phyloP scores from a whole-genome alignment of 1,140 invertebrate genomes.

The Drosophila bocki region DNA sequence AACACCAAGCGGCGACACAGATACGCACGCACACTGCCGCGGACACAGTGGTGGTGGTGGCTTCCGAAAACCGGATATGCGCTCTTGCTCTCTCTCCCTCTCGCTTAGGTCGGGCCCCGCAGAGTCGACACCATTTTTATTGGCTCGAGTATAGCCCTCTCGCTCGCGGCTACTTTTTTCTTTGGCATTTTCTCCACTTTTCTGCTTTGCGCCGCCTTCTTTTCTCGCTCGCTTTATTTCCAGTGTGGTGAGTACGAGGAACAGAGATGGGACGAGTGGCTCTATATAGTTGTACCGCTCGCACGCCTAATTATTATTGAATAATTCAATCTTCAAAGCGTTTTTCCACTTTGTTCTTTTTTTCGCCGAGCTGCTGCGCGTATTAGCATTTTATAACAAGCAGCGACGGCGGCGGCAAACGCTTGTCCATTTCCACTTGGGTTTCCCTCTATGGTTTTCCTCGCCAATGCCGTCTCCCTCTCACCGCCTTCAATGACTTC shows the following conservation, averaged over 20 bases:
- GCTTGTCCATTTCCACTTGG: slow-evolving; percentile 69
- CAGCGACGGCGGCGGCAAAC: slow-evolving; percentile 55
- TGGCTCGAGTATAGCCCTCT: slow-evolving; percentile 55
- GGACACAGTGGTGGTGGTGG: slow-evolving; percentile 55
- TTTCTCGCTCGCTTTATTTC: slow-evolving; percentile 60
- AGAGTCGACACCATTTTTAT: slow-evolving; percentile 78
- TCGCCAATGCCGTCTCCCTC: slow-evolving; percentile 53
- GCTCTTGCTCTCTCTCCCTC: slow-evolving; percentile 39
- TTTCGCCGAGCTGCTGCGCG: slow-evolving; percentile 63
- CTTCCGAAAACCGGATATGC: slow-evolving; percentile 54
- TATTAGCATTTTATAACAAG: slow-evolving; percentile 84
- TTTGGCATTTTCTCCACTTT: slow-evolving; percentile 44
- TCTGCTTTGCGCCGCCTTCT: slow-evolving; percentile 73
- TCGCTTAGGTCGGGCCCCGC: slow-evolving; percentile 2
- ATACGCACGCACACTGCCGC: slow-evolving; percentile 16
- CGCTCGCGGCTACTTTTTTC: slow-evolving; percentile 45
- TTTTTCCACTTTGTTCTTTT: slow-evolving; percentile 60
- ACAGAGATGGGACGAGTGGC: slow-evolving; percentile 16
- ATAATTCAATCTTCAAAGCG: slow-evolving; percentile 82
- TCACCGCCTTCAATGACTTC: slow-evolving; percentile 61
- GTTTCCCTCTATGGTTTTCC: slow-evolving; percentile 38
- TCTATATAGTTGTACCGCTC: slow-evolving; percentile 32
- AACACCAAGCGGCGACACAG: slow-evolving; percentile 21
- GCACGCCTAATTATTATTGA: slow-evolving; percentile 83
- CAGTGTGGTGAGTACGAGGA: slow-evolving; percentile 73